Percentiles rank a stretch among this genome's conserved stretches.
Conservation (phyloP, 2,888 invertebrate genomes). For the Phrixothrix hirtus region DNA sequence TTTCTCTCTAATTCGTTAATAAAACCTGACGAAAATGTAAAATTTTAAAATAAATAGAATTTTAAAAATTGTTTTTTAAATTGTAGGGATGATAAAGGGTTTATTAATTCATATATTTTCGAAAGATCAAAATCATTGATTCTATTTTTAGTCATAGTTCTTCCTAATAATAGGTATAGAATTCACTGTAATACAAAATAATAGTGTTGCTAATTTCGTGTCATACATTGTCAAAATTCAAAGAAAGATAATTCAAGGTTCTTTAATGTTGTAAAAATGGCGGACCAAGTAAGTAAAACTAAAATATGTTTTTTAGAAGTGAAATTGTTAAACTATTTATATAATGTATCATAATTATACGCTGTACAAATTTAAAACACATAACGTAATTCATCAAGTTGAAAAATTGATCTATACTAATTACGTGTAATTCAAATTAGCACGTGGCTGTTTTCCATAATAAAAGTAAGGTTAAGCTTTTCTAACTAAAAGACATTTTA, state of each 20-base stretch:
- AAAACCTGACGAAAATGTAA: too few species aligned
- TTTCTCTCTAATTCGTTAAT: too few species aligned
- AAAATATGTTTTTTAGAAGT: slow-evolving; percentile 8
- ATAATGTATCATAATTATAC: neutral
- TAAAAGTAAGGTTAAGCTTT: slow-evolving; percentile 19
- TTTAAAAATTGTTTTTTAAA: too few species aligned
- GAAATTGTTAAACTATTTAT: neutral
- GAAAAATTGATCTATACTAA: neutral
- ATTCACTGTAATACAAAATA: too few species aligned
- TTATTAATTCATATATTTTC: too few species aligned
- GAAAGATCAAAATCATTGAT: too few species aligned
- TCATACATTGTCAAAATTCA: neutral
- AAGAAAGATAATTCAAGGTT: slow-evolving; percentile 12
- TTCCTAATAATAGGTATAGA: too few species aligned
- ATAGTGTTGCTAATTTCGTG: neutral
- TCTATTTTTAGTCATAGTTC: too few species aligned
- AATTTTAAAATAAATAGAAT: too few species aligned
- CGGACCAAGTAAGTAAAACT: slow-evolving; percentile 72
- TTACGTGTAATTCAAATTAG: slow-evolving; percentile 2
- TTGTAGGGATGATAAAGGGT: too few species aligned
- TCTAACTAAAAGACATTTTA: slow-evolving; percentile 54
- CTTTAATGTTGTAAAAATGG: slow-evolving; percentile 73
- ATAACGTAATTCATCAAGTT: neutral
- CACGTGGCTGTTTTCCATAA: slow-evolving; percentile 39
- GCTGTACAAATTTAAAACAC: neutral